Percentiles rank a stretch among this genome's conserved stretches.
Conservation (phyloP, 2,113 vertebrate genomes). For the Embiotoca jacksoni region DNA sequence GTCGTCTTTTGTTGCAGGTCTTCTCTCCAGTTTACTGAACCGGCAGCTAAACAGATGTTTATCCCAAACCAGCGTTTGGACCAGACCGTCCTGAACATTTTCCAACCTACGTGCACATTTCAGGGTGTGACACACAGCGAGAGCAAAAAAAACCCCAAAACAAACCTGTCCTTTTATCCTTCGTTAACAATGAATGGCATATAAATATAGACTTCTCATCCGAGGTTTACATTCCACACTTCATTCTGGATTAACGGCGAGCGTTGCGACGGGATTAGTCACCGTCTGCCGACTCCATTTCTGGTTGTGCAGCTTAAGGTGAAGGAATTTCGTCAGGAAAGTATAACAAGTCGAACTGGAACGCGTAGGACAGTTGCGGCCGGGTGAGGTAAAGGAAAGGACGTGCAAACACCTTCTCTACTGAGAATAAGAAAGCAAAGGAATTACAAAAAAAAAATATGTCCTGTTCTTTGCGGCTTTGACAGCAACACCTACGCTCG, state of each 20-base stretch:
- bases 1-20: constrained; percentile 3
- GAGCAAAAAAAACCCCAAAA: too few relatives aligned
- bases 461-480: background rate
- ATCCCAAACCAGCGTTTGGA: constrained; percentile 37
- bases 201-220: constrained; percentile 26
- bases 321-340: background rate
- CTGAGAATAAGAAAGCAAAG: too few relatives aligned
- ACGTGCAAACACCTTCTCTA: background rate
- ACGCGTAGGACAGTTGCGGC: background rate
- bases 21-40: constrained; percentile 23
- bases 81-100: background rate
- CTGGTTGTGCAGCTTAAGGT: constrained; percentile 25
- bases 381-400: constrained; percentile 25
- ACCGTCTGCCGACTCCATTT: constrained; percentile 31
- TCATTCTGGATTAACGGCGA: constrained; percentile 15
- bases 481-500: background rate
- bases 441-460: constrained; percentile 5
- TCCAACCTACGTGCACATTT: constrained; percentile 19
- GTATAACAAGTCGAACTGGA: constrained; percentile 30
- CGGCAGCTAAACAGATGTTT: constrained; percentile 22
- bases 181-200: background rate
- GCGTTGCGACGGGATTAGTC: constrained; percentile 16
- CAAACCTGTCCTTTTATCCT: background rate
- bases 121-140: background rate
- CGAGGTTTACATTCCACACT: constrained; percentile 45